phyloP scores from a whole-genome alignment of 2,888 invertebrate species.

The Barypeithes pellucidus region DNA sequence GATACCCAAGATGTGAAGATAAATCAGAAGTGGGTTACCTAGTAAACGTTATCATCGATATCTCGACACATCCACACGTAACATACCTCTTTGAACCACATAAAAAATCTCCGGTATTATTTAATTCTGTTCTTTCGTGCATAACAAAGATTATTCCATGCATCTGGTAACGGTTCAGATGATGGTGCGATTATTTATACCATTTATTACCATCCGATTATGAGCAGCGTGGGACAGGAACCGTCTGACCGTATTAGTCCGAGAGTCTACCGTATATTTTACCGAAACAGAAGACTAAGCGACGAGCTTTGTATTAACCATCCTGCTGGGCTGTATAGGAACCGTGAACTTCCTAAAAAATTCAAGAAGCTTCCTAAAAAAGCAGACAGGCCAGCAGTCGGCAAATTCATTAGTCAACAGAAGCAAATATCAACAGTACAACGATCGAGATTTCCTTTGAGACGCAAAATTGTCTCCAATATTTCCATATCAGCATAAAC shows the following conservation, averaged over 20 bases:
- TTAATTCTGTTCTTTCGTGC: conserved; percentile 42
- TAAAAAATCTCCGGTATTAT: conserved; percentile 42
- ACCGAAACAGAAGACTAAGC: too few species aligned
- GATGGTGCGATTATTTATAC: conserved; percentile 40
- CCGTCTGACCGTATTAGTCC: conserved; percentile 22
- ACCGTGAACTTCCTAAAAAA: too few species aligned
- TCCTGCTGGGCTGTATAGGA: too few species aligned
- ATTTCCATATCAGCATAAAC: too few species aligned
- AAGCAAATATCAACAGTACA: too few species aligned
- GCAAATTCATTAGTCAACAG: too few species aligned
- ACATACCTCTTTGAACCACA: conserved; percentile 26
- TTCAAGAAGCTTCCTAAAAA: too few species aligned
- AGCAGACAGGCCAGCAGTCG: too few species aligned
- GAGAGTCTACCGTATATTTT: too few species aligned
- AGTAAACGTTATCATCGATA: conserved; percentile 30
- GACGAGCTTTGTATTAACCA: too few species aligned
- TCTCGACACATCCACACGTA: conserved; percentile 35
- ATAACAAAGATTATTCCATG: conserved; percentile 36
- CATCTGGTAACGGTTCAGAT: conserved; percentile 42
- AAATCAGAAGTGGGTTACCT: conserved; percentile 41
- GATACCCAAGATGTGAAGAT: conserved; percentile 26
- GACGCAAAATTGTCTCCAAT: too few species aligned
- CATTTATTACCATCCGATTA: conserved; percentile 41
- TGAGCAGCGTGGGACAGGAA: conserved; percentile 30
- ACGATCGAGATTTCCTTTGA: too few species aligned